Base-by-base conservation (phyloP, 2,888 invertebrate genomes). In the Pseudococcus viburni region DNA sequence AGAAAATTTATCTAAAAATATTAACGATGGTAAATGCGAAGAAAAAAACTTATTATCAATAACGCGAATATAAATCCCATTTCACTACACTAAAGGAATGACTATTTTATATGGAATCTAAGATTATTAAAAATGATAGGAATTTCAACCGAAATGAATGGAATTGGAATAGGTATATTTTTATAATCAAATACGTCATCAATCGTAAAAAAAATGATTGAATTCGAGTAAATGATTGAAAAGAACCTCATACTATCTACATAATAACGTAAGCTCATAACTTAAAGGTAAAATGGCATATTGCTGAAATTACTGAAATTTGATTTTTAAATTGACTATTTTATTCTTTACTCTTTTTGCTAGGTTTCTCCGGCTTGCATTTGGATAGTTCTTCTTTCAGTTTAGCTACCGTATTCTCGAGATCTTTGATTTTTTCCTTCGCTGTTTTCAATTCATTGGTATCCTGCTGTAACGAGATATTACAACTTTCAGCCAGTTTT, bases 331-430 rank as follows among this genome's bases (percentile, higher is more conserved):
- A 64, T 64, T 19, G 22, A n/a, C 17, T 55, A 39, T 55, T 55
- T 85, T 26, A 86, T n/a, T 86, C 86, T 68, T 86, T 86, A 22
- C n/a, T 17, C 22, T 87, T 87, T 26, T 87, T 87, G 33, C 77
- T 26, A 48, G 48, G 12, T 42, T 88, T 88, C 9, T 84, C 88
- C n/a, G 15, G 88, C 19, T 88, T 88, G 33, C 42, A 48, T 33
- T 77, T 87, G 4, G 42, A 87, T 33, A 88, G 64, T 59, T 88
- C 88, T 55, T 88, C 84, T 22, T 48, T 48, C 7, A 88, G 83
- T 55, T 83, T 83, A 64, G 83, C 48, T 0, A 88, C 84, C 6
- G 51, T 55, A 19, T 83, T 55, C 46, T 88, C 88, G 17, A 88
- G 46, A n/a, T 88, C 84, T 46, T 77, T 48, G 48, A 88, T 88